Base-by-base conservation (phyloP, 1,140 invertebrate genomes). In the Drosophila setifemur region DNA sequence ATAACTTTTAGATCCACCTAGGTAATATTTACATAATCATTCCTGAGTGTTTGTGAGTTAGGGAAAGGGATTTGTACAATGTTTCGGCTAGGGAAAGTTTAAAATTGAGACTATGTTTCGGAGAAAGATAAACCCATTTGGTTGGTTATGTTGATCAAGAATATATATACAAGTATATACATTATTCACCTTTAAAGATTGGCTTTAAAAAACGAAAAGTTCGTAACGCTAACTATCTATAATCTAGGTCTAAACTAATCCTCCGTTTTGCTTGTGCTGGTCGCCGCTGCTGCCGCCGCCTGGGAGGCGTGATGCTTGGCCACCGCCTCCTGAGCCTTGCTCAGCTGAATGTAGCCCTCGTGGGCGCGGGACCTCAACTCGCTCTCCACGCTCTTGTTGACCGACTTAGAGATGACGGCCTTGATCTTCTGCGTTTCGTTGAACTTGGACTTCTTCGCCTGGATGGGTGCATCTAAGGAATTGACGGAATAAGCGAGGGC, bases 401-500 rank as follows among this genome's bases (percentile, higher is more conserved):
- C 91, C 4, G 91, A 92, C 87, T 93, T 94, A 0, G 93, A 92
- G 18, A 94, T 92, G 8, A 92, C 91, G 60, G 93, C 91, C 63
- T 94, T 94, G 11, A 94, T 90, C 68, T 94, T 94, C 28, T 92
- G 91, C 0, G 91, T 75, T 75, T 94, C 93, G 69, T 92, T 89
- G 16, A 92, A 90, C 76, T 93, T 93, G 7, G 88, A 61, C 69
- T 94, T 94, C 73, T 94, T 94, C 0, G 93, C 91, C 60, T 93
- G 91, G 28, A 94, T 92, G 4, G 93, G 93, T 25, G 92, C 91
- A 90, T 93, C 89, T 90, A 29, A 5, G 12, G 48, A 6, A 43
- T 9, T 37, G 14, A 8, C 14, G 3, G 0, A 1, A 16, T n/a
- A n/a, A n/a, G n/a, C n/a, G n/a, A n/a, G n/a, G n/a, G n/a, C n/a